Evolutionary conservation across 30 jellyfish, hydroid and myxozoan species (phyloP).

Genomic region (Hydractinia echinata): DNA sequence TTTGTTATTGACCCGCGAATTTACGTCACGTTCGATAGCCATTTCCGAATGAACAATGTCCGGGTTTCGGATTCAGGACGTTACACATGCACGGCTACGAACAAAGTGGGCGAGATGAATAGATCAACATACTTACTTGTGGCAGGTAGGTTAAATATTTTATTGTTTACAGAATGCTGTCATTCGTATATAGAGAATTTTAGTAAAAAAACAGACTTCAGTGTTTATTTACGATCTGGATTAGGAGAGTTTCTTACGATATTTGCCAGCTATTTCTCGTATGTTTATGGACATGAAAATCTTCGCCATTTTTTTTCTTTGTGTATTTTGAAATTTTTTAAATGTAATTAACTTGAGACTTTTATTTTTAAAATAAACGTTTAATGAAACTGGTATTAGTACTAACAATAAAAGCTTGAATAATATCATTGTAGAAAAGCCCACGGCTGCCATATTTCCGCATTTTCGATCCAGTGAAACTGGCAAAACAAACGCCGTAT

Average conservation of each 20-base stretch:
- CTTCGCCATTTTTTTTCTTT: too few species aligned
- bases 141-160: constrained; percentile 1
- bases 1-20: constrained; percentile 18
- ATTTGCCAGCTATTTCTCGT: too few species aligned
- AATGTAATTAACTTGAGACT: too few species aligned
- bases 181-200: not conserved
- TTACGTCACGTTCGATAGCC: not conserved
- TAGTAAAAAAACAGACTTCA: not conserved
- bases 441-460: constrained; percentile 10
- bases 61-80: constrained; percentile 14
- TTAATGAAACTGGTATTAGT: too few species aligned
- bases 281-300: too few species aligned
- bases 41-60: not conserved
- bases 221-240: too few species aligned
- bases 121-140: constrained; percentile 11
- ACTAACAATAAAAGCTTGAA: too few species aligned
- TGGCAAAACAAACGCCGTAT: constrained; percentile 15
- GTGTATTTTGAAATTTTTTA: too few species aligned
- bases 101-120: constrained; percentile 9
- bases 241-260: too few species aligned
- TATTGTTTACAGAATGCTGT: too few species aligned
- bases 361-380: too few species aligned
- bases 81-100: constrained; percentile 9
- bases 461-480: not conserved
- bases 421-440: not conserved